A percentile compares a stretch with the other conserved stretches of the same genome.
phyloP scores from a whole-genome alignment of 2,888 invertebrate genomes.

The Brachycybe producta region DNA sequence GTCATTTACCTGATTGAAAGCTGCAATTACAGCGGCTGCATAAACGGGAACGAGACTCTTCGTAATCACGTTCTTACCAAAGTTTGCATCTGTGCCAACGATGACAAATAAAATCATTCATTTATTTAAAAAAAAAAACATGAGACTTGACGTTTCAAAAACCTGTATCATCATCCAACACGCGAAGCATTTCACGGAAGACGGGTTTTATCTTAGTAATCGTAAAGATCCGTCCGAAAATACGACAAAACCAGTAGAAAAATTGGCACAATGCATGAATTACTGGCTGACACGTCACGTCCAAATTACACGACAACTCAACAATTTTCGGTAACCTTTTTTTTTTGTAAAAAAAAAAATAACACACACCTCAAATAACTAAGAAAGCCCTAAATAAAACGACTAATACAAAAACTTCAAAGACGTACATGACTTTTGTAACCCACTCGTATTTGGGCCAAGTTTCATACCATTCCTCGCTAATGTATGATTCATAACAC shows the following conservation, averaged over 20 bases:
- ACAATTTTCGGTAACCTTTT: conserved; percentile 46
- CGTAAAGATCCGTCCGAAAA: conserved; percentile 53
- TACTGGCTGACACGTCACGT: conserved; percentile 41
- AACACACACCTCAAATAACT: neutral
- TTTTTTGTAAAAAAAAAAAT: conserved; percentile 21
- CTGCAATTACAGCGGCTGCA: conserved; percentile 32
- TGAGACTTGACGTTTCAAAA: conserved; percentile 7
- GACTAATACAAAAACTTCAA: no score
- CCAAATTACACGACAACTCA: conserved; percentile 43
- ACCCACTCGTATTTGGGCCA: conserved; percentile 58
- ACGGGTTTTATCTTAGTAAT: conserved; percentile 32
- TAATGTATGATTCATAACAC: conserved; percentile 49
- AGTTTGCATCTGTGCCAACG: neutral
- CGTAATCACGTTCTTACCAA: conserved; percentile 29
- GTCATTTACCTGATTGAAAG: conserved; percentile 30
- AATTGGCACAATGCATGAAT: conserved; percentile 43
- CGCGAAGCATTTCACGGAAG: conserved; percentile 24
- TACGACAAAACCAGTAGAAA: conserved; percentile 46
- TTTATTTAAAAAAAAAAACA: neutral
- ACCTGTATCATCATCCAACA: conserved; percentile 24
- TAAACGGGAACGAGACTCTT: conserved; percentile 34
- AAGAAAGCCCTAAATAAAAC: no score
- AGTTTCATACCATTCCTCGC: conserved; percentile 42
- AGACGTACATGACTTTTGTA: conserved; percentile 33
- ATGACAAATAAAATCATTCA: neutral